A percentile compares a stretch with the other conserved stretches of the same genome.
phyloP scores from a whole-genome alignment of 92 coral and sea anemone genomes.

The Bergia puertoricense region DNA sequence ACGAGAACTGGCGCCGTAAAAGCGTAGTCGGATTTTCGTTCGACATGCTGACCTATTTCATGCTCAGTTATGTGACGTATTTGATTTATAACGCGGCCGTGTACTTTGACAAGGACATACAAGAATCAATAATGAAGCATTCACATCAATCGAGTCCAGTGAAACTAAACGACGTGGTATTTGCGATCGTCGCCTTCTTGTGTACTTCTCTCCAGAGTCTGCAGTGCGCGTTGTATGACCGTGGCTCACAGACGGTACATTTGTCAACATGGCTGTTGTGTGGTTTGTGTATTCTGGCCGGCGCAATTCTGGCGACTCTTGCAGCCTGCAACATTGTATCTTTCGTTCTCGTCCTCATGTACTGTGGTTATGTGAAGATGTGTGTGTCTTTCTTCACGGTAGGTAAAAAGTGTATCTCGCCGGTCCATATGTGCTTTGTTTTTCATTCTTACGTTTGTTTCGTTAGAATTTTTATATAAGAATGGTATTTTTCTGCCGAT shows the following conservation, averaged over 20 bases:
- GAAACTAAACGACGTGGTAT: conserved; percentile 73
- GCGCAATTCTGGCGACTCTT: conserved; percentile 47
- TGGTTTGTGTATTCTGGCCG: conserved; percentile 47
- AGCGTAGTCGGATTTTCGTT: conserved; percentile 83
- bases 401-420: conserved; percentile 20
- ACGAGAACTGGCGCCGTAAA: conserved; percentile 85
- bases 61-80: conserved; percentile 74
- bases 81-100: conserved; percentile 72
- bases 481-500: no score
- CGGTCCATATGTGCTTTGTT: neutral
- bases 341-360: conserved; percentile 69
- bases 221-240: conserved; percentile 71
- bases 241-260: conserved; percentile 74
- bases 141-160: conserved; percentile 74
- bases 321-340: conserved; percentile 54
- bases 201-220: conserved; percentile 60
- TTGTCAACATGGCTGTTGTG: conserved; percentile 52
- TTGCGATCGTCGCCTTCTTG: conserved; percentile 64
- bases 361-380: conserved; percentile 81
- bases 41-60: conserved; percentile 81
- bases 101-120: conserved; percentile 61
- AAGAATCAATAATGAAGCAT: conserved; percentile 45
- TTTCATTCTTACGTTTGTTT: neutral
- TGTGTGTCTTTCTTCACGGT: conserved; percentile 82
- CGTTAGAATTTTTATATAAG: no score